These are phyloP conservation scores for Phlogophora meticulosa DNA, from an alignment of 2,888 invertebrate species.

Conservation along the genomic window DNA sequence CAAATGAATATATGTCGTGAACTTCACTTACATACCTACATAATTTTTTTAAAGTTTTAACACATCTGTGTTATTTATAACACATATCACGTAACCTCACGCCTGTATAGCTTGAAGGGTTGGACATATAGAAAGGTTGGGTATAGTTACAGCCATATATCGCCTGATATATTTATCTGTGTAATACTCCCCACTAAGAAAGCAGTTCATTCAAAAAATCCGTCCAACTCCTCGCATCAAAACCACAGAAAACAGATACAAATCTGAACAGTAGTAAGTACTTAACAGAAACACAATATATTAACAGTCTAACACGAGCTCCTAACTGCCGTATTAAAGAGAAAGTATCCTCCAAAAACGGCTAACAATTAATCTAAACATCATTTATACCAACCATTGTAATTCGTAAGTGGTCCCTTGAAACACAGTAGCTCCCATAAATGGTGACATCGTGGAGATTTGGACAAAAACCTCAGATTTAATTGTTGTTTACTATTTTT, in stretches of 20 bases:
- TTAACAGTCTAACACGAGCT: slow-evolving; percentile 50
- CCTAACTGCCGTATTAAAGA: slow-evolving; percentile 42
- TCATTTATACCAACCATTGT: slow-evolving; percentile 59
- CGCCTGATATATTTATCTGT: background rate
- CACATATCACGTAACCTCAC: too few relatives aligned
- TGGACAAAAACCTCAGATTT: slow-evolving; percentile 74
- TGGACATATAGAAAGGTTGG: too few relatives aligned
- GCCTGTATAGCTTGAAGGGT: too few relatives aligned
- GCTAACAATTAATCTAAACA: slow-evolving; percentile 67
- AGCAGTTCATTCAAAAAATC: slow-evolving; percentile 7
- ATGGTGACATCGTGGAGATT: slow-evolving; percentile 77
- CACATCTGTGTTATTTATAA: too few relatives aligned
- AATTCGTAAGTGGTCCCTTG: slow-evolving; percentile 70
- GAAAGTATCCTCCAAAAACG: slow-evolving; percentile 62
- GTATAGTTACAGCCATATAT: too few relatives aligned
- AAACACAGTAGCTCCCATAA: slow-evolving; percentile 75
- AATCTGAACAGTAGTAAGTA: slow-evolving; percentile 56
- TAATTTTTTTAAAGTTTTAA: background rate
- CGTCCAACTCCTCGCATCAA: slow-evolving; percentile 10
- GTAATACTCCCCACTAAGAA: background rate
- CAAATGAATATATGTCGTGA: background rate
- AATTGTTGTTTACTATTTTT: slow-evolving; percentile 64
- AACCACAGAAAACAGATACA: slow-evolving; percentile 33
- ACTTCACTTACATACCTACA: background rate
- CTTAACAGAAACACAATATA: slow-evolving; percentile 46